A percentile compares a stretch with the other conserved stretches of the same genome.
phyloP scores from a whole-genome alignment of 37 sponge, comb jelly and placozoan species.

The Hormiphora californensis region DNA sequence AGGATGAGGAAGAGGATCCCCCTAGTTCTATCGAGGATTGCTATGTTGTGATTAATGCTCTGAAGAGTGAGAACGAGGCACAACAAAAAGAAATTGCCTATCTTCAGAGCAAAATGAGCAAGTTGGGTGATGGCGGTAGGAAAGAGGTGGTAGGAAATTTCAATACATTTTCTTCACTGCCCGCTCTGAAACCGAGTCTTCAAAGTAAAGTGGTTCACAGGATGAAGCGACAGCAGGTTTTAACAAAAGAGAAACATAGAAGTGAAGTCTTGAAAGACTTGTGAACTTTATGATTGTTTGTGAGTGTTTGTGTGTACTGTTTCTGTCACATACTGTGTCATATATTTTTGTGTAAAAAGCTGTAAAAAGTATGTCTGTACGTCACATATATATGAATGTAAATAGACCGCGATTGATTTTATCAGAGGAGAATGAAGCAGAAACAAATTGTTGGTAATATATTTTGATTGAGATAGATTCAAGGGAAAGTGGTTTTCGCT shows the following conservation, averaged over 20 bases:
- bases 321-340: too few relatives aligned
- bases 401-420: too few relatives aligned
- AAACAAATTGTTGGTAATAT: too few relatives aligned
- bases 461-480: too few relatives aligned
- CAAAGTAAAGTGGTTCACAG: slow-evolving; percentile 50
- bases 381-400: too few relatives aligned
- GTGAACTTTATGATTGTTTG: too few relatives aligned
- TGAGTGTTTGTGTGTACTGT: too few relatives aligned
- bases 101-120: neutral
- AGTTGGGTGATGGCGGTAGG: neutral
- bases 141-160: neutral
- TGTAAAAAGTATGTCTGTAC: too few relatives aligned
- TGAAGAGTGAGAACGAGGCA: slow-evolving; percentile 42
- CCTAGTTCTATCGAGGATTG: slow-evolving; percentile 45
- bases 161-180: too few relatives aligned
- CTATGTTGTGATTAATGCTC: slow-evolving; percentile 9
- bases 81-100: slow-evolving; percentile 42
- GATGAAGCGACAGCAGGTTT: slow-evolving; percentile 42
- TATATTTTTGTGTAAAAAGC: too few relatives aligned
- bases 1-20: neutral
- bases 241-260: slow-evolving; percentile 37
- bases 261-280: slow-evolving; percentile 32
- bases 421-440: too few relatives aligned
- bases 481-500: too few relatives aligned
- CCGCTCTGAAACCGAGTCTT: slow-evolving; percentile 13